phyloP scores from a whole-genome alignment of 2,888 invertebrate genomes.

The Cistogaster globosa region DNA sequence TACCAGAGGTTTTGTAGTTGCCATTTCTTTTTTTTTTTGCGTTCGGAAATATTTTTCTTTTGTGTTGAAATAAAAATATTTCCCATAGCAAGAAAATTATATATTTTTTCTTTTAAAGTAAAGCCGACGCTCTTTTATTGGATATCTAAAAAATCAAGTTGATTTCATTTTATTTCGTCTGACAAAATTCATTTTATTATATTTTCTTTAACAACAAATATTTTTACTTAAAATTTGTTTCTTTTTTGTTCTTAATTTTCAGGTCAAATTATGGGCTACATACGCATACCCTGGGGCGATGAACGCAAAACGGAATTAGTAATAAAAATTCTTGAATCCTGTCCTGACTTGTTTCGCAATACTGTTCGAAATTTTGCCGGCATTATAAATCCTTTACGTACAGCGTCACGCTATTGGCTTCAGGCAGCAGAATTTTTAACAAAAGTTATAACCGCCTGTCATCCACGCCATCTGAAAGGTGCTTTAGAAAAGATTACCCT shows the following conservation, averaged over 20 bases:
- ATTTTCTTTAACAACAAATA: not conserved
- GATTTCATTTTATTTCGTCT: too few relatives aligned
- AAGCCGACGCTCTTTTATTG: too few relatives aligned
- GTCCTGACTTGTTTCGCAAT: slow-evolving; percentile 88
- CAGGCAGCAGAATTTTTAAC: slow-evolving; percentile 74
- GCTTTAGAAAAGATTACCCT: slow-evolving; percentile 80
- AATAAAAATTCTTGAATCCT: slow-evolving; percentile 86
- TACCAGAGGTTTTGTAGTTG: too few relatives aligned
- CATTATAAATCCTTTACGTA: slow-evolving; percentile 85
- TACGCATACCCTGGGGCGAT: slow-evolving; percentile 89
- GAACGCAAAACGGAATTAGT: slow-evolving; percentile 86
- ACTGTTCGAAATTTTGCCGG: slow-evolving; percentile 85
- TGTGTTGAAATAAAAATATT: too few relatives aligned
- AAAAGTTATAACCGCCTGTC: slow-evolving; percentile 77
- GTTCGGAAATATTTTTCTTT: too few relatives aligned
- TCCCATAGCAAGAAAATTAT: too few relatives aligned
- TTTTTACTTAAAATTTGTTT: not conserved
- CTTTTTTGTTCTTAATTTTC: not conserved
- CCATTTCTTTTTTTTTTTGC: too few relatives aligned
- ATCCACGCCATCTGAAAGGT: slow-evolving; percentile 75
- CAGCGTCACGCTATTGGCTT: slow-evolving; percentile 73
- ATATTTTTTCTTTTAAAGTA: too few relatives aligned
- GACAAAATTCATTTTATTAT: too few relatives aligned
- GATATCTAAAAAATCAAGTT: too few relatives aligned
- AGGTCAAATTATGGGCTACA: slow-evolving; percentile 85